Conservation (phyloP, 1,140 invertebrate species). For the Maniola jurtina region DNA sequence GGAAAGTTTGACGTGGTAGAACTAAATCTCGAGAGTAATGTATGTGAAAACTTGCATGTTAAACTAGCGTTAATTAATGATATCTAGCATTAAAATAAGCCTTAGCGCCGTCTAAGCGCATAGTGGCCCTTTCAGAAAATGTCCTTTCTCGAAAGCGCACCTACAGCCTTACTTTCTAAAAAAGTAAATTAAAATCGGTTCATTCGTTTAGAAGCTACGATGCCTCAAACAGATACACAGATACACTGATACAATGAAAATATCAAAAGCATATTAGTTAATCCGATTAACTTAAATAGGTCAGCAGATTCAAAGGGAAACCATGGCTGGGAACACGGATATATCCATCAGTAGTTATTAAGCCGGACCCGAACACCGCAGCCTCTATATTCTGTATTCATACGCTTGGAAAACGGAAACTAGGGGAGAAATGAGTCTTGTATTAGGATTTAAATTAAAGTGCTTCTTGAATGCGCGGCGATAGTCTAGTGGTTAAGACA, state of each 20-base stretch:
- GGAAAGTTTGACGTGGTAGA: background rate
- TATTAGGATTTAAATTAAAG: background rate
- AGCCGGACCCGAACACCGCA: background rate
- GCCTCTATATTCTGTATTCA: background rate
- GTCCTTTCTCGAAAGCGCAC: background rate
- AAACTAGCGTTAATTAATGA: no score
- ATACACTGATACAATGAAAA: background rate
- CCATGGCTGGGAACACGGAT: background rate
- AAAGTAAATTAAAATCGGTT: no score
- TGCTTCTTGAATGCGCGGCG: background rate
- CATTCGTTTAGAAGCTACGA: no score
- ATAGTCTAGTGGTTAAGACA: no score
- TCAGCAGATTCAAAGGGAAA: background rate
- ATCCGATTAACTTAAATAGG: background rate
- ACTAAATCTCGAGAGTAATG: no score
- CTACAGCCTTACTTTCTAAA: no score
- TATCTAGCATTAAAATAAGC: no score
- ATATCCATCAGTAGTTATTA: background rate
- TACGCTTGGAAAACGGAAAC: background rate
- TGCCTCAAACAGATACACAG: no score
- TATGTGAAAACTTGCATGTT: no score
- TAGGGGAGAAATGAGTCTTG: background rate
- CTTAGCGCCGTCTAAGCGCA: no score
- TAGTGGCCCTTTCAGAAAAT: no score
- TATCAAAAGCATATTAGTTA: background rate